These are phyloP conservation scores for Aelia acuminata DNA, from an alignment of 2,888 invertebrate species.

Conservation along the genomic window DNA sequence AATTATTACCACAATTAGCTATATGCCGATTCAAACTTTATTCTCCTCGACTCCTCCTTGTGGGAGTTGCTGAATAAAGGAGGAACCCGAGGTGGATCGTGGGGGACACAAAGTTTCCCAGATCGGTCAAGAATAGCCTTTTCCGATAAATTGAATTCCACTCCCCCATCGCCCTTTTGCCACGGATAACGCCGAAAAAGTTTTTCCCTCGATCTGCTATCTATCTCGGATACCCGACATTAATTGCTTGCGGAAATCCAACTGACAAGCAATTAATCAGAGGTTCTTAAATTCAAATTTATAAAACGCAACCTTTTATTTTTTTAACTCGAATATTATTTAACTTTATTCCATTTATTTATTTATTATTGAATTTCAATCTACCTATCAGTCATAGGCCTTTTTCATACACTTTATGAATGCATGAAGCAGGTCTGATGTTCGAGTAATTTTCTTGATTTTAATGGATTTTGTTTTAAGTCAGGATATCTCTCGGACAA, in stretches of 20 bases:
- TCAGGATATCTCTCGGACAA: too few species aligned
- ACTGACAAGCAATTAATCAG: conserved; percentile 16
- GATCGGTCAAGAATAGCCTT: conserved; percentile 20
- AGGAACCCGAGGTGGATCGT: background rate
- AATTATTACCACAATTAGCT: background rate
- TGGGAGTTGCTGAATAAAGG: background rate
- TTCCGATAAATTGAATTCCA: conserved; percentile 25
- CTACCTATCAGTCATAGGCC: too few species aligned
- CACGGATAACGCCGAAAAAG: background rate
- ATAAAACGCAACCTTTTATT: too few species aligned
- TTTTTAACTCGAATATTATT: too few species aligned
- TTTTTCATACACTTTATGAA: too few species aligned
- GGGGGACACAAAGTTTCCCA: background rate
- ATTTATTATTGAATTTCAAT: too few species aligned
- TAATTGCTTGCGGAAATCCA: background rate
- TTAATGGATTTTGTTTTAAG: too few species aligned
- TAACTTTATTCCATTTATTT: too few species aligned
- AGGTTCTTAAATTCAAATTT: too few species aligned
- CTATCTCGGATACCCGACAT: background rate
- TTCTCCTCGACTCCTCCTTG: background rate
- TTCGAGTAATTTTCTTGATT: too few species aligned
- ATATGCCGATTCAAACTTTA: background rate
- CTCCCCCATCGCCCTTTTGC: background rate
- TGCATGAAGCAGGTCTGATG: too few species aligned
- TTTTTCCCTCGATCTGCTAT: background rate